phyloP scores from a whole-genome alignment of 2,797 vertebrate genomes.

The Anguilla obscura region DNA sequence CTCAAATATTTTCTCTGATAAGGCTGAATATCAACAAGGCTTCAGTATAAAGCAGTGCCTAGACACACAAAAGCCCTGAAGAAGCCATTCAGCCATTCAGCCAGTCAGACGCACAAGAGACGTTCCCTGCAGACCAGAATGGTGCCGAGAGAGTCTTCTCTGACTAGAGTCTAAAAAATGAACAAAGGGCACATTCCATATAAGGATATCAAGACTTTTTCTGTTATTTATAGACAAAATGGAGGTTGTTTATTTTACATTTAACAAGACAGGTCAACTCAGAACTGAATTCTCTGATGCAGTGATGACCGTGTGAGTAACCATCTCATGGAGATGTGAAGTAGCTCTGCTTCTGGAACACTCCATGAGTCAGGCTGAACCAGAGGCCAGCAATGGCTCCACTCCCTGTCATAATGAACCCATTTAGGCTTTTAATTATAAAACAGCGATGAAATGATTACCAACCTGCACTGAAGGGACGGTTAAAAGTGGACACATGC shows the following conservation, averaged over 20 bases:
- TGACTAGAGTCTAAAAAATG: neutral
- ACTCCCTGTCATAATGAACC: neutral
- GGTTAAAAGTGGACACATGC: neutral
- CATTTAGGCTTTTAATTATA: slow-evolving; percentile 7
- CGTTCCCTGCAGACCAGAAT: too few relatives aligned
- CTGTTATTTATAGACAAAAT: neutral
- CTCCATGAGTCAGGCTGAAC: neutral
- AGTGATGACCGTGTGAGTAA: neutral
- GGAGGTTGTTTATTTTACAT: neutral
- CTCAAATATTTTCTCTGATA: too few relatives aligned
- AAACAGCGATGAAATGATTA: neutral
- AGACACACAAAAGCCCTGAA: neutral
- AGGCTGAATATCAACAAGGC: too few relatives aligned
- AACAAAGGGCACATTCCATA: neutral
- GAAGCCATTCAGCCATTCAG: neutral
- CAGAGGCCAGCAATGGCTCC: neutral
- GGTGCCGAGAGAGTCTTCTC: too few relatives aligned
- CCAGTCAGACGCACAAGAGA: too few relatives aligned
- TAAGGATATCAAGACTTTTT: neutral
- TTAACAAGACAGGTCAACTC: neutral
- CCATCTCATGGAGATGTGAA: neutral
- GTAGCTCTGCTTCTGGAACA: neutral
- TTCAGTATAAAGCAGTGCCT: neutral
- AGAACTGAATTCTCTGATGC: neutral
- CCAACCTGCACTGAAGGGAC: neutral